Evolutionary conservation across 2,888 invertebrate species (phyloP), one percentile per base, ranked within the genome.

Genomic region (Rotaria socialis): DNA sequence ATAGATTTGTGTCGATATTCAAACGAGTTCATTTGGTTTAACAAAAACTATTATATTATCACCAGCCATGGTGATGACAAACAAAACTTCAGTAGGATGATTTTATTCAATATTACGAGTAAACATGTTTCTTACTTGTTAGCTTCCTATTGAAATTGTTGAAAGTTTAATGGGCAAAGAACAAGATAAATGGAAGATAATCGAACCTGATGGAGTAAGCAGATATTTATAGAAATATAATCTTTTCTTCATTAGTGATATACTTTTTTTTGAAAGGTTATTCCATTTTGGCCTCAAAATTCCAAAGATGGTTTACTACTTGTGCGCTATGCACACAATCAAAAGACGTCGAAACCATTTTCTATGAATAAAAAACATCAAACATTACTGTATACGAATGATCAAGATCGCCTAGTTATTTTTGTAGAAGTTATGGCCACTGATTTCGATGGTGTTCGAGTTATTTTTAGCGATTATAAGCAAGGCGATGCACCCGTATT

Each of bases 1-100:
- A 19, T 35, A 96, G 95, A 94, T 98, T 90, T 97, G 97, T 84
- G 95, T 99, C 2, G 94, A 95, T 87, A 97, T 97, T 91, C 94
- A 94, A 89, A 92, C 98, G 89, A 95, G 95, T 0, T 94, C 95
- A 90, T 95, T 95, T 91, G 95, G 96, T 86, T 92, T 99, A 88
- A 97, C 97, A 0, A 98, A 98, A 91, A 95, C 96, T 92, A 95
- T 98, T 85, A 95, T 95, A 74, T 96, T 99, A 90, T 95, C 96
- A 16, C 98, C 99, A 0, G 96, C 95, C 91, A 96, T 95, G 92
- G 94, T 96, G 86, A 93, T 97, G 74, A 94, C 96, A 88, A 99
- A 99, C n/a, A 27, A 85, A 27, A 52, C 86, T 6, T 43, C 75
- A 47, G 86, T 86, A 86, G 22, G 55, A 56, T 85, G n/a, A 67